These are phyloP conservation scores for Zelleria hepariella DNA, from an alignment of 2,888 invertebrate species.

Conservation along the genomic window DNA sequence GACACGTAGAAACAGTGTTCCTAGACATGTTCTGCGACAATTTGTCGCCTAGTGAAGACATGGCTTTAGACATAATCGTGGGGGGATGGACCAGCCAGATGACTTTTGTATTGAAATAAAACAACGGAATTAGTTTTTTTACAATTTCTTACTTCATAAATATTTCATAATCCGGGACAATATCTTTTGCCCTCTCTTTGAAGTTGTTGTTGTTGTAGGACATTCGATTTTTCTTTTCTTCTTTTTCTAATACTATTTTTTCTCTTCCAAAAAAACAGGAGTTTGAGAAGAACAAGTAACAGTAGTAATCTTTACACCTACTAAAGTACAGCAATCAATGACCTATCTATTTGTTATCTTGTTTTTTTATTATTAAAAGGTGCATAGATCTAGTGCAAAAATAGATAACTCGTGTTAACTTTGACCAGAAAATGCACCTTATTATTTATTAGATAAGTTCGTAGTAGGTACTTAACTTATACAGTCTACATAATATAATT, in stretches of 20 bases:
- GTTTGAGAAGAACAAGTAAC: no score
- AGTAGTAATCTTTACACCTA: no score
- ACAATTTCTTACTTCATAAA: constrained; percentile 49
- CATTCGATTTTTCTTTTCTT: constrained; percentile 20
- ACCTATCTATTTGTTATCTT: not conserved
- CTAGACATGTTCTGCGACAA: no score
- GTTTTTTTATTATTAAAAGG: no score
- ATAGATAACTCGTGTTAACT: not conserved
- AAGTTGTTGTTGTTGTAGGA: constrained; percentile 18
- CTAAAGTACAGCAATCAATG: not conserved
- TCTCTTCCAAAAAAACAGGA: constrained; percentile 16
- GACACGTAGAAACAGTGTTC: no score
- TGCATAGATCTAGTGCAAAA: not conserved
- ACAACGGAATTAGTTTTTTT: constrained; percentile 44
- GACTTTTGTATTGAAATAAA: constrained; percentile 45
- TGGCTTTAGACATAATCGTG: no score
- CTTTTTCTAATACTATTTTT: constrained; percentile 22
- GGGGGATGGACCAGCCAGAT: no score
- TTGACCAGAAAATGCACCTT: not conserved
- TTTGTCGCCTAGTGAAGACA: no score
- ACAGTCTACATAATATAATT: not conserved
- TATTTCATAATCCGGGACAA: constrained; percentile 25
- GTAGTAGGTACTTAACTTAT: no score
- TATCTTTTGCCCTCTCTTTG: constrained; percentile 19
- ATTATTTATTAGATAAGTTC: not conserved